Evolutionary conservation across 2,797 vertebrate genomes (phyloP), one percentile per base, ranked within the genome.

Genomic region (Lycodopsis pacificus): DNA sequence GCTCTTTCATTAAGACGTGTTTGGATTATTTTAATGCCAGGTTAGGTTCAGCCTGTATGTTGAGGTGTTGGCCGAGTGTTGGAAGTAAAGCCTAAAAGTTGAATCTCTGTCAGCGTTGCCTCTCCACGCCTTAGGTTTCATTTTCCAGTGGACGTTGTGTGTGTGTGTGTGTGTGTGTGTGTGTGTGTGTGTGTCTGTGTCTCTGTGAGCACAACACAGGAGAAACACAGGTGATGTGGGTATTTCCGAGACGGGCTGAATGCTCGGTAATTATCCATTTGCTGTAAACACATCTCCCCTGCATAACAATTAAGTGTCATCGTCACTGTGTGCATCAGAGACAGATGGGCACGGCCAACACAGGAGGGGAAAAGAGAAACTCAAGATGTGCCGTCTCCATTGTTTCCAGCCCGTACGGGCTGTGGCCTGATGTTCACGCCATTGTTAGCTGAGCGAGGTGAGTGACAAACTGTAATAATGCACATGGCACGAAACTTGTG

Each of bases 271-370:
- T 71, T 65, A 77, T 90, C 81, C 84, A 79, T 86, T 89, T 87
- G 82, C 89, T 89, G 84, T 87, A 74, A 85, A 79, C 80, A 80
- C 83, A 65, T 88, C 83, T 87, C 76, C 75, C 78, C 86, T 86
- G 91, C 91, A 94, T 91, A 91, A 91, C 87, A 93, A 93, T 93
- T 92, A 92, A 87, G 82, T 70, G 44, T 80, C 86, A 80, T 91
- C 54, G 82, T 89, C 80, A 79, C 78, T 48, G 80, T 75, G 85
- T 83, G 86, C 85, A 90, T 89, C 90, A 77, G 81, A 86, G 86
- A 93, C 88, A 92, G 92, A 94, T 93, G 91, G 91, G 89, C 78
- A 63, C 49, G 74, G 75, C 82, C 77, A 69, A 75, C 84, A 82
- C 81, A 81, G 79, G 67, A 80, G 74, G 73, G 74, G 56, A 66